These are phyloP conservation scores for Buteo buteo DNA, from an alignment of 2,113 vertebrate genomes.

Conservation along the genomic window DNA sequence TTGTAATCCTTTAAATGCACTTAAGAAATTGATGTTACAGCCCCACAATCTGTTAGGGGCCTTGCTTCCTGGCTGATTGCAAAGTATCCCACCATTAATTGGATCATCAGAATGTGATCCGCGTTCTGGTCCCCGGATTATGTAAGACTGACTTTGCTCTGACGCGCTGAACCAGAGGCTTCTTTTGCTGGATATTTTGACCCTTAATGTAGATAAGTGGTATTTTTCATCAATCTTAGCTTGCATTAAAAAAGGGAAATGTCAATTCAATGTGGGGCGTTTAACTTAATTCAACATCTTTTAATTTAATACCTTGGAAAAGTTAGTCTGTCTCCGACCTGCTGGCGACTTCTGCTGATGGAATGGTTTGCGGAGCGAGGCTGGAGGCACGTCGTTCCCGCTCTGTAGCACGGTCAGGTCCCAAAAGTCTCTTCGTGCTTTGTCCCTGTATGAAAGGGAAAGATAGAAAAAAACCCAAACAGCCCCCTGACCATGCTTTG, in stretches of 20 bases:
- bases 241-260: conserved; percentile 81
- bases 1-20: conserved; percentile 99
- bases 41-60: conserved; percentile 89
- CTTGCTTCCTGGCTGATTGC: conserved; percentile 87
- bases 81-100: conserved; percentile 90
- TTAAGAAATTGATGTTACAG: conserved; percentile 99
- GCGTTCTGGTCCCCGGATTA: conserved; percentile 89
- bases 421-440: not conserved
- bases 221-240: conserved; percentile 89
- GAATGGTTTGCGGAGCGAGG: conserved; percentile 55
- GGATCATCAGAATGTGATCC: conserved; percentile 99
- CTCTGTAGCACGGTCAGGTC: not conserved
- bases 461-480: accelerated
- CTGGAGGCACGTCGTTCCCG: not conserved
- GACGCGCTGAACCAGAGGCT: conserved; percentile 80
- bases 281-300: conserved; percentile 84
- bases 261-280: conserved; percentile 79
- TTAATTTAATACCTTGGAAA: conserved; percentile 83
- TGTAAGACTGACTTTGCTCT: conserved; percentile 92
- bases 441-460: not conserved
- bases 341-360: conserved; percentile 71
- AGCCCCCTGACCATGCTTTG: not conserved
- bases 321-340: conserved; percentile 73
- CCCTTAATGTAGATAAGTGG: conserved; percentile 99
- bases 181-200: conserved; percentile 78